Base-by-base conservation (phyloP, 2,888 invertebrate genomes). In the Amphipoea oculea region DNA sequence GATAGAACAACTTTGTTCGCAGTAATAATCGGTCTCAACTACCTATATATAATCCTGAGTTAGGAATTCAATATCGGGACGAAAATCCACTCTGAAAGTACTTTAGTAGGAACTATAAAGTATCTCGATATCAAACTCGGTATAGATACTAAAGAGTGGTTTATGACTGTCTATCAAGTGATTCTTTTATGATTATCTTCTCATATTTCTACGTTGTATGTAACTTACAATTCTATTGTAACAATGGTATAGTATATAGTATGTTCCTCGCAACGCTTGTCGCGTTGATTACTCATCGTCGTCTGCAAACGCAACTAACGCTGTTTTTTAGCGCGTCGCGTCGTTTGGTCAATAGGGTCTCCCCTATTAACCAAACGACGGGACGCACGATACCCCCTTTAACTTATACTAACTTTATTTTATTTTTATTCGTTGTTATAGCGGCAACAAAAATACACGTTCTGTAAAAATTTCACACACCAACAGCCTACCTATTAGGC, bases 1-100 rank as follows among this genome's bases (percentile, higher is more conserved):
- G 9, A 60, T 62, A 42, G 45, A 7, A 51, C n/a, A 86, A 82
- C 74, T 84, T 86, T 73, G 72, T 74, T 60, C 65, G 2, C 14
- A n/a, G 17, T 63, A 72, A 68, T 75, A 66, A 73, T 67, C 62
- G 36, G 11, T 68, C 67, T 40, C 29, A 45, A 48, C 63, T 62
- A 51, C 12, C 3, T 73, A 17, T 54, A 17, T 54, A 54, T 57
- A 82, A 68, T 62, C 63, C 69, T 23, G n/a, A 78, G 65, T 40
- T 66, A 2, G 57, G 29, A 73, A 83, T 75, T 79, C 79, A 86
- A 84, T 84, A 76, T 79, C n/a, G 20, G 9, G 6, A 40, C 63
- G 63, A 68, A 86, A 63, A 86, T 70, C 69, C 45, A 40, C 45
- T 71, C 45, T 45, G 42, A 51, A 70, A 78, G 48, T 73, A 63